phyloP scores from a whole-genome alignment of 2,797 vertebrate genomes.

The Chloroceryle amazona region DNA sequence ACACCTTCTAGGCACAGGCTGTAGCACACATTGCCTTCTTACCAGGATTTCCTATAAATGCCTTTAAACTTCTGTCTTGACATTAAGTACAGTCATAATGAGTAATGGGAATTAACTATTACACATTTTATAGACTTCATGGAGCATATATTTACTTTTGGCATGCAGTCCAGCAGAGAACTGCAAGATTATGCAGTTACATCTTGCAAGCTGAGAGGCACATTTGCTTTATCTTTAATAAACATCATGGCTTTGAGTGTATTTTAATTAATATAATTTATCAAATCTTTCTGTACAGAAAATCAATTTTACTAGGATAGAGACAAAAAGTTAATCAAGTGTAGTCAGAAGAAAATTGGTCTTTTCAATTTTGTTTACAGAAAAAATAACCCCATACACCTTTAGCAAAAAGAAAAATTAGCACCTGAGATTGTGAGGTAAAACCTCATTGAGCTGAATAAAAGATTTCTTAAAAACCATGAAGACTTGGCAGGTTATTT shows the following conservation, averaged over 20 bases:
- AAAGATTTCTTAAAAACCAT: constrained; percentile 20
- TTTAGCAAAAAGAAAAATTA: background rate
- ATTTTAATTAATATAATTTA: constrained; percentile 67
- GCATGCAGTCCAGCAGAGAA: background rate
- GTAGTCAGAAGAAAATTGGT: constrained; percentile 36
- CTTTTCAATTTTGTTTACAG: constrained; percentile 39
- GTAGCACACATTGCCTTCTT: background rate
- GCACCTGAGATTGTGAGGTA: background rate
- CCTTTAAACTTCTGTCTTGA: background rate
- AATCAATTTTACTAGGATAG: constrained; percentile 40
- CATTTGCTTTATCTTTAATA: constrained; percentile 20
- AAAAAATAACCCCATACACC: background rate
- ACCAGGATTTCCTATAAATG: background rate
- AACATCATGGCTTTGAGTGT: constrained; percentile 33
- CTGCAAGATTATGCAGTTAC: constrained; percentile 16
- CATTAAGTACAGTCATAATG: background rate
- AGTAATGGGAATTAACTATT: background rate
- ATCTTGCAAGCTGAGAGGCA: constrained; percentile 11
- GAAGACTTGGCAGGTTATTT: background rate
- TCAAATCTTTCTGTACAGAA: constrained; percentile 40
- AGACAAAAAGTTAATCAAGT: constrained; percentile 64
- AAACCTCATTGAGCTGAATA: background rate
- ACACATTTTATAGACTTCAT: background rate
- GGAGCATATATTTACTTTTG: background rate
- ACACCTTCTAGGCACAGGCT: background rate